Base-by-base conservation (phyloP, 2,888 invertebrate genomes). In the Emmelina monodactyla region DNA sequence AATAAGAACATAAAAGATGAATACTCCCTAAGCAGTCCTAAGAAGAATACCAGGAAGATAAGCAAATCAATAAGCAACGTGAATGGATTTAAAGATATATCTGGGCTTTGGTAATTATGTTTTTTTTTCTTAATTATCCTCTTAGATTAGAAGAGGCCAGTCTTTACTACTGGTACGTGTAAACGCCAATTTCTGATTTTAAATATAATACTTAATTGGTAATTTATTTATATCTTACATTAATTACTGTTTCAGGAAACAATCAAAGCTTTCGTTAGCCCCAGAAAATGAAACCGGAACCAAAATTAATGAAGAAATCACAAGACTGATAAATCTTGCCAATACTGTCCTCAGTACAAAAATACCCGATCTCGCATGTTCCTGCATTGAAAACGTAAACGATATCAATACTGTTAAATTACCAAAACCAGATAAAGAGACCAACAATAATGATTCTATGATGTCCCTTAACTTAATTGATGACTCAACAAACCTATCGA, bases 321-420 rank as follows among this genome's bases (percentile, higher is more conserved):
- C 72, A 29, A 62, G 78, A 52, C 51, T 79, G 44, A 75, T 75
- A 38, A 72, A 63, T 62, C 78, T 79, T 70, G 78, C 79, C 70
- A 78, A 68, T 46, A 70, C 78, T 34, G 75, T 79, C 35, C 62
- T 79, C 14, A 63, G 68, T 49, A 79, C 76, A 7, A 75, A 75
- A 47, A 45, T 79, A 30, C 78, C 78, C 5, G 76, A 78, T 52
- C 70, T 79, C 46, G 56, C 68, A 15, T 70, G 62, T 42, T 54
- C 56, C 3, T 64, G 58, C 45, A 56, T 43, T 32, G 60, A 65
- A 31, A 44, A 31, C 4, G 9, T 34, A 16, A 42, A 44, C 37
- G 51, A 51, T 13, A 44, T 42, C 32, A 39, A 46, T 28, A 33
- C 37, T 14, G 37, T 37, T 32, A 25, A 33, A 39, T 14, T 31